Percentiles rank a stretch among this genome's conserved stretches.
Evolutionary conservation across 2,797 vertebrate species (phyloP).

Genomic region (Graptemys geographica): DNA sequence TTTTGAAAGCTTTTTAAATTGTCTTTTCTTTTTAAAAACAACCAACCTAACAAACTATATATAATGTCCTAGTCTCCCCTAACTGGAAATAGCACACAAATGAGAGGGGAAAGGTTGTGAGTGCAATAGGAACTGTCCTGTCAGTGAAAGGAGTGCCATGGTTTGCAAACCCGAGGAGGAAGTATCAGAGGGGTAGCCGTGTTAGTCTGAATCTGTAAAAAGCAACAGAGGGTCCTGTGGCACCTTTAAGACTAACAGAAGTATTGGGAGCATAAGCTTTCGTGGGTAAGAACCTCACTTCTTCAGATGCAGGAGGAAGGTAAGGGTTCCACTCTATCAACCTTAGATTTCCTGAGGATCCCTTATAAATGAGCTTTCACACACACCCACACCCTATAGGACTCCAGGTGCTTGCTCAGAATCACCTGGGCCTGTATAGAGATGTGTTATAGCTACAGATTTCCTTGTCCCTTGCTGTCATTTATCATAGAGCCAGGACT

Average conservation of each 20-base stretch:
- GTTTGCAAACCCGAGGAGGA: neutral
- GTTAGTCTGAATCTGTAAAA: no score
- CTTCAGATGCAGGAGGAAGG: neutral
- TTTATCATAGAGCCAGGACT: neutral
- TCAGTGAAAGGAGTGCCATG: neutral
- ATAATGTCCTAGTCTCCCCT: neutral
- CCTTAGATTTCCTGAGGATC: neutral
- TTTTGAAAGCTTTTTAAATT: neutral
- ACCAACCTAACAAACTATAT: neutral
- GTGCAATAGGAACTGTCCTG: neutral
- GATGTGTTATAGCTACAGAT: neutral
- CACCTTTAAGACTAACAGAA: no score
- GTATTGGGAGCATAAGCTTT: no score
- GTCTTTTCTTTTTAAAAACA: neutral
- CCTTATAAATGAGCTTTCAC: neutral
- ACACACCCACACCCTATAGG: neutral
- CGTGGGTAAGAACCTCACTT: no score
- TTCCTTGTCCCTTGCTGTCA: neutral
- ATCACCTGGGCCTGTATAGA: neutral
- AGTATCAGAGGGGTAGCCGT: neutral
- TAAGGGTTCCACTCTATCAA: neutral
- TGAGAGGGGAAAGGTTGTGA: neutral
- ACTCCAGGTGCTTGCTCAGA: neutral
- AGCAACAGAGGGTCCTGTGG: no score
- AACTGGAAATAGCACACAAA: neutral